phyloP scores from a whole-genome alignment of 2,888 invertebrate species.

The Drosophila formosana region DNA sequence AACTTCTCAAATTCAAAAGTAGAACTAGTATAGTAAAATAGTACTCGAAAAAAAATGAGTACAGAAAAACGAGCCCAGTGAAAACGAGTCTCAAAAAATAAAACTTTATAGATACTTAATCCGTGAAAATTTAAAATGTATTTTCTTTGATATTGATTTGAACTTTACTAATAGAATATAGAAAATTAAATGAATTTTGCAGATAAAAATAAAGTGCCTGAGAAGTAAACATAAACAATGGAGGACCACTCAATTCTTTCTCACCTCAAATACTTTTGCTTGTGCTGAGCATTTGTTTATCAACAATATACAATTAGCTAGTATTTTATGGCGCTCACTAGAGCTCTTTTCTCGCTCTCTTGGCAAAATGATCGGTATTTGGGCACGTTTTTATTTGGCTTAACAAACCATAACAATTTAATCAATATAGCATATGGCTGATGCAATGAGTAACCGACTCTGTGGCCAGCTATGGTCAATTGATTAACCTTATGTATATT shows the following conservation, averaged over 20 bases:
- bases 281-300: constrained; percentile 9
- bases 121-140: not conserved
- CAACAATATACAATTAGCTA: not conserved
- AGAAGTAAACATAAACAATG: constrained; percentile 7
- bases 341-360: not conserved
- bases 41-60: not conserved
- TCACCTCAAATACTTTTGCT: not conserved
- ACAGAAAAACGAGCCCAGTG: constrained; percentile 7
- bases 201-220: not conserved
- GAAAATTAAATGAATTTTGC: not conserved
- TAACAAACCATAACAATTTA: too few species aligned
- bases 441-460: too few species aligned
- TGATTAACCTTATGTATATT: too few species aligned
- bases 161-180: not conserved
- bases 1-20: constrained; percentile 30
- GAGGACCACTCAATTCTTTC: not conserved
- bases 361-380: too few species aligned
- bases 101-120: not conserved
- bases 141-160: not conserved
- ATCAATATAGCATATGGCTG: too few species aligned
- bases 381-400: too few species aligned
- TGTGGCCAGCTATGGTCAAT: too few species aligned
- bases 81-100: not conserved
- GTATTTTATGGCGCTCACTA: not conserved
- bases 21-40: not conserved